These are phyloP conservation scores for Coendou prehensilis DNA, from an alignment of 2,797 vertebrate genomes.

Conservation along the genomic window DNA sequence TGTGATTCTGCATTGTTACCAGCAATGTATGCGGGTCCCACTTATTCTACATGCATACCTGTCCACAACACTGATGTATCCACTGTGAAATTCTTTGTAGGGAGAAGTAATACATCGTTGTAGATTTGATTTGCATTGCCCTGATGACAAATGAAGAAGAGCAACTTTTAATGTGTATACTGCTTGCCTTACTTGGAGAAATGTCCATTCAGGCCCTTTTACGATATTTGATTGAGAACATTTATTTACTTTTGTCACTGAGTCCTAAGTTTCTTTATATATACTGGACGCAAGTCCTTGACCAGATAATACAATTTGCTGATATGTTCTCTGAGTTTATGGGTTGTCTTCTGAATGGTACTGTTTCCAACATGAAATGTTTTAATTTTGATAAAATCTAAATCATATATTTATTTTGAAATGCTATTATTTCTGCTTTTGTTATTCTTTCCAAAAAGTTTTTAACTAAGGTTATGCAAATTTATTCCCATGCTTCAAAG, in stretches of 20 bases:
- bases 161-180: neutral
- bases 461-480: neutral
- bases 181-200: neutral
- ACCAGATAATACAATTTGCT: neutral
- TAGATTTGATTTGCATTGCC: neutral
- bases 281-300: neutral
- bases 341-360: neutral
- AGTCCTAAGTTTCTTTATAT: neutral
- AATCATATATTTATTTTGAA: too few relatives aligned
- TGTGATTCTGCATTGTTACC: neutral
- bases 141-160: neutral
- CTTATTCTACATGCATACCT: neutral
- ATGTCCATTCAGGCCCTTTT: too few relatives aligned
- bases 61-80: neutral
- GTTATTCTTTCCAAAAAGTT: accelerated
- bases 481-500: neutral
- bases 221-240: neutral
- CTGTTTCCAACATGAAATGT: neutral
- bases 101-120: neutral
- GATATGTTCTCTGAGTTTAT: neutral
- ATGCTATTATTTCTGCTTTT: neutral
- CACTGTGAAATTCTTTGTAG: neutral
- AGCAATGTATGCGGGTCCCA: neutral
- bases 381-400: neutral
- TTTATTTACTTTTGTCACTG: neutral